Evolutionary conservation across 2,113 vertebrate genomes (phyloP).

Genomic region (Clupea harengus): DNA sequence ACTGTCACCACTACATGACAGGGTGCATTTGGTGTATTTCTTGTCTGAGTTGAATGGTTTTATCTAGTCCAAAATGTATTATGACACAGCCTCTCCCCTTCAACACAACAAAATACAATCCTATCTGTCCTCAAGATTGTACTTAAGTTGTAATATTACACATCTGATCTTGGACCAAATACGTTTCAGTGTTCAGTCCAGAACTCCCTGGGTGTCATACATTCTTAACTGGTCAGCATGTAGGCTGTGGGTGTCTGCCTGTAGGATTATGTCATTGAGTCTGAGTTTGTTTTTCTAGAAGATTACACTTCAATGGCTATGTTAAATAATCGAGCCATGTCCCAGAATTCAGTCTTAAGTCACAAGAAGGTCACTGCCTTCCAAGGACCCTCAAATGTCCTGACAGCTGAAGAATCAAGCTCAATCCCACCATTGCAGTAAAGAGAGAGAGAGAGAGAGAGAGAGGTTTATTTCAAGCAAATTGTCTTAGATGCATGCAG

Average conservation of each 20-base stretch:
- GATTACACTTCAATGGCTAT: background rate
- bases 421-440: background rate
- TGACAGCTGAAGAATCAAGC: background rate
- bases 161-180: background rate
- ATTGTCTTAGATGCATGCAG: background rate
- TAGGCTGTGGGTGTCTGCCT: background rate
- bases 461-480: background rate
- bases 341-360: background rate
- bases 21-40: no score
- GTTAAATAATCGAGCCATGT: background rate
- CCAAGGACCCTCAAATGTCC: background rate
- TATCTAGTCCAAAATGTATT: background rate
- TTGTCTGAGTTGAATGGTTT: no score
- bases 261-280: constrained; percentile 1
- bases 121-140: background rate
- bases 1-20: background rate
- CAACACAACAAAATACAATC: background rate
- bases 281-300: background rate
- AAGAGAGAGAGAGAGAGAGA: background rate
- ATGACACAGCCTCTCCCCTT: background rate
- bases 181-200: background rate
- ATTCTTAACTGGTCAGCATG: background rate
- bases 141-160: background rate
- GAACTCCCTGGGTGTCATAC: background rate
- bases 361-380: background rate